Evolutionary conservation across 2,797 vertebrate species (phyloP), one percentile per base, ranked within the genome.

Genomic region (Graptemys geographica): DNA sequence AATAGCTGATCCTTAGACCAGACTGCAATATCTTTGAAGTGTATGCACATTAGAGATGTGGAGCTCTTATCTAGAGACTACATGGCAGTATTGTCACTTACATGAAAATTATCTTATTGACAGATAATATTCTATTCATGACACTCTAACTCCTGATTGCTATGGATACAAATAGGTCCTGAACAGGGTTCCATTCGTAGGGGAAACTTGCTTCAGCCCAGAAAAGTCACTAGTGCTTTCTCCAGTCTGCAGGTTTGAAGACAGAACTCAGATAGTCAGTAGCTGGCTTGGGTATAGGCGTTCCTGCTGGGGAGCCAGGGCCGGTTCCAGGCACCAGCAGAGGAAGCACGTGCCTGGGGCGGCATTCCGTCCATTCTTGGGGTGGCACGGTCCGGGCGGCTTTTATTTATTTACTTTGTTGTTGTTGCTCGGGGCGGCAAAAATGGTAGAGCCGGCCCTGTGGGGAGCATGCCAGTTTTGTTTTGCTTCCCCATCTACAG

Each of bases 1-100:
- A 95, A 94, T 94, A 91, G 57, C 84, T 91, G 79, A 91, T 96
- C 28, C 84, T 94, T 92, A 94, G 89, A 89, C 12, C 41, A 87
- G 79, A 81, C 83, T 95, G 23, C 41, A 57, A 11, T 95, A 41
- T 92, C 94, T 95, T 90, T 62, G 83, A 94, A 81, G 76, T 37
- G 23, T 74, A 72, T 89, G 11, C 53, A 33, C 90, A 78, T 53
- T 49, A 83, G 91, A 18, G 90, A 31, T 47, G 19, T 37, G 11
- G 84, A 80, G 51, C 78, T 90, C 83, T 91, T 85, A 90, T 96
- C 96, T 95, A 0, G 0, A 93, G 78, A 57, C 52, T 12, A 1
- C 19, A 1, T 94, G 90, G 86, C 28, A n/a, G 0, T 56, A 72
- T 37, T 93, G 51, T 28, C 59, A 65, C 93, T 94, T 90, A 69